These are phyloP conservation scores for Holocentrus rufus DNA, from an alignment of 2,797 vertebrate species.

Conservation along the genomic window DNA sequence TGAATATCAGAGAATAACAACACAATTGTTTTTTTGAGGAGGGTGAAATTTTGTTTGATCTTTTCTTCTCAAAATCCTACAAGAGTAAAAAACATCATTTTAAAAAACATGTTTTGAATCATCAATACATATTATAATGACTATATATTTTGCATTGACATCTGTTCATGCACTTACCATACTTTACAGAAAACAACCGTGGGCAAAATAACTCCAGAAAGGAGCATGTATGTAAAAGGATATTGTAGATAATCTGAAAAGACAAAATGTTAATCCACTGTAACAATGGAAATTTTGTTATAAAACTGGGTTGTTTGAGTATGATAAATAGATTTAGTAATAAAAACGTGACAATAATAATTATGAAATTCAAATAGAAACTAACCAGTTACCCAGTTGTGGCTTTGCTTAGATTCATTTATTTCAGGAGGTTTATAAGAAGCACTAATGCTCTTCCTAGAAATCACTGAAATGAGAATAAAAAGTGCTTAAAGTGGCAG, in stretches of 20 bases:
- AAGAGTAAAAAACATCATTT: conserved; percentile 35
- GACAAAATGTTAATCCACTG: conserved; percentile 25
- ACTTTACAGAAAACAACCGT: conserved; percentile 82
- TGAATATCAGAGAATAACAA: conserved; percentile 46
- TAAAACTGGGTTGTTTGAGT: too few species aligned
- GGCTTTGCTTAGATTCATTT: conserved; percentile 28
- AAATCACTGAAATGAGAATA: conserved; percentile 50
- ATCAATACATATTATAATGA: background rate
- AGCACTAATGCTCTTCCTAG: conserved; percentile 24
- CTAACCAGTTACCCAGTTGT: conserved; percentile 56
- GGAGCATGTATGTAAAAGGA: conserved; percentile 74
- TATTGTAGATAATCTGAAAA: conserved; percentile 79
- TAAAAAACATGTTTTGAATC: conserved; percentile 2
- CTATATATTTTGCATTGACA: background rate
- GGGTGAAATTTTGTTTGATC: conserved; percentile 54
- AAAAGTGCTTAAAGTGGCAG: background rate
- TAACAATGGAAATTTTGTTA: too few species aligned
- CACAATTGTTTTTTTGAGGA: conserved; percentile 55
- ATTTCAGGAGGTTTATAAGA: conserved; percentile 38
- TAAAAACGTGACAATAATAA: background rate
- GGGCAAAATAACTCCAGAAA: conserved; percentile 81
- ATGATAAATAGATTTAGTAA: background rate
- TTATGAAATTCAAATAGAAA: background rate
- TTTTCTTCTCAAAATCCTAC: conserved; percentile 63
- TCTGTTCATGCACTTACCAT: conserved; percentile 80